Conservation (phyloP, 2,888 invertebrate species). For the Margaritifera margaritifera region DNA sequence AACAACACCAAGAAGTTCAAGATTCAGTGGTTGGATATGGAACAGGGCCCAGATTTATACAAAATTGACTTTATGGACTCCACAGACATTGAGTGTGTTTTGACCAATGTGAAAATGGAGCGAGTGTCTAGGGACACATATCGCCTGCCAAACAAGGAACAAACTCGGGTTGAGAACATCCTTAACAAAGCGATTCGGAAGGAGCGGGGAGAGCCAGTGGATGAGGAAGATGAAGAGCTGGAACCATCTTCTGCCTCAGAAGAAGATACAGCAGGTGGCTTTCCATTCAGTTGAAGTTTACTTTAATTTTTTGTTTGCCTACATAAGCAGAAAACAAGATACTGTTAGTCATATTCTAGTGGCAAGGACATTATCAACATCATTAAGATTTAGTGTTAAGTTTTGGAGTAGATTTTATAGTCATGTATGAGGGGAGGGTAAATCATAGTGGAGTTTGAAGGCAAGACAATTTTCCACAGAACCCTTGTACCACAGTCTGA, state of each 20-base stretch:
- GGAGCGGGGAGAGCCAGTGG: conserved; percentile 54
- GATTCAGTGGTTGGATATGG: conserved; percentile 85
- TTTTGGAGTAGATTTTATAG: too few species aligned
- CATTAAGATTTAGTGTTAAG: too few species aligned
- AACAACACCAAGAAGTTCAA: conserved; percentile 86
- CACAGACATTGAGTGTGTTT: conserved; percentile 75
- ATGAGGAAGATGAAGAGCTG: conserved; percentile 42
- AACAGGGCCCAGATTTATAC: conserved; percentile 77
- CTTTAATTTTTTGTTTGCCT: too few species aligned
- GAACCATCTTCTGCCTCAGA: not conserved
- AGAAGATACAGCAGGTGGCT: too few species aligned
- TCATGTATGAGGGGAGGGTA: too few species aligned
- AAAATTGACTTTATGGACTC: conserved; percentile 92
- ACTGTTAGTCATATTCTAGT: too few species aligned
- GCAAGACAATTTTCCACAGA: too few species aligned
- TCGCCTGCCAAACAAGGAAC: conserved; percentile 83
- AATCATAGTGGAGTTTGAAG: too few species aligned
- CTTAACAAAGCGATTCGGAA: conserved; percentile 84
- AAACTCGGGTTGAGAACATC: conserved; percentile 86
- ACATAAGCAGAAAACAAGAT: too few species aligned
- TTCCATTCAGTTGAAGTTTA: too few species aligned
- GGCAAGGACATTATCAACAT: too few species aligned
- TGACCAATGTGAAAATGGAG: conserved; percentile 87
- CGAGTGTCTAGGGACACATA: conserved; percentile 83
- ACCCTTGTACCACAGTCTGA: too few species aligned